Evolutionary conservation across 2,888 invertebrate genomes (phyloP).

Genomic region (Lamellibrachia satsuma): DNA sequence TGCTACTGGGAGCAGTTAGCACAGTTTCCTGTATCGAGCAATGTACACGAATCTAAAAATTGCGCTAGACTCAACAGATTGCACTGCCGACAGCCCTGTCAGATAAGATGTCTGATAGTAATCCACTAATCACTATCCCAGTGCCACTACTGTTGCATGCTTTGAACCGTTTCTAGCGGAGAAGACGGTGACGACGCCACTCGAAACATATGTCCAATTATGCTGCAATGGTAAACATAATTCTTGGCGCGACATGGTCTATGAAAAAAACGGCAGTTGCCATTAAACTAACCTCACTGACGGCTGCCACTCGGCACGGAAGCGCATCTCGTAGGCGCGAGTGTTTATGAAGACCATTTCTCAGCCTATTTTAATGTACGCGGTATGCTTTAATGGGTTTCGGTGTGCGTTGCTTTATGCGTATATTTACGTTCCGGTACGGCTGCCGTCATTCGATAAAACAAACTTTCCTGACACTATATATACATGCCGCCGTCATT

Average conservation of each 20-base stretch:
- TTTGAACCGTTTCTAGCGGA: background rate
- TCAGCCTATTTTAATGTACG: background rate
- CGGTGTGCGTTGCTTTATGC: background rate
- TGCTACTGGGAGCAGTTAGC: background rate
- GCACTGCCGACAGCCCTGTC: background rate
- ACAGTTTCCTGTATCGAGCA: background rate
- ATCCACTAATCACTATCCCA: background rate
- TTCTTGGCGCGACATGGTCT: background rate
- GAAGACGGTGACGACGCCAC: background rate
- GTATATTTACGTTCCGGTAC: background rate
- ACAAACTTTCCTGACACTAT: background rate
- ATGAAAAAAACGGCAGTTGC: background rate
- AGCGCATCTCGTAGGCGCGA: background rate
- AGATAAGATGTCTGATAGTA: background rate
- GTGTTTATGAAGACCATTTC: background rate
- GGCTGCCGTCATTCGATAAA: background rate
- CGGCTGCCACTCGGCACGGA: background rate
- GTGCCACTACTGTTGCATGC: background rate
- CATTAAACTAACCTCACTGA: background rate
- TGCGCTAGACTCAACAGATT: background rate
- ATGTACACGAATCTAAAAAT: background rate
- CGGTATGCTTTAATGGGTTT: conserved; percentile 10
- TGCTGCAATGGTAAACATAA: background rate
- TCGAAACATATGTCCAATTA: background rate
- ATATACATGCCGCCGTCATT: background rate